Conservation (phyloP, 2,888 invertebrate species). For the Halictus ligatus region DNA sequence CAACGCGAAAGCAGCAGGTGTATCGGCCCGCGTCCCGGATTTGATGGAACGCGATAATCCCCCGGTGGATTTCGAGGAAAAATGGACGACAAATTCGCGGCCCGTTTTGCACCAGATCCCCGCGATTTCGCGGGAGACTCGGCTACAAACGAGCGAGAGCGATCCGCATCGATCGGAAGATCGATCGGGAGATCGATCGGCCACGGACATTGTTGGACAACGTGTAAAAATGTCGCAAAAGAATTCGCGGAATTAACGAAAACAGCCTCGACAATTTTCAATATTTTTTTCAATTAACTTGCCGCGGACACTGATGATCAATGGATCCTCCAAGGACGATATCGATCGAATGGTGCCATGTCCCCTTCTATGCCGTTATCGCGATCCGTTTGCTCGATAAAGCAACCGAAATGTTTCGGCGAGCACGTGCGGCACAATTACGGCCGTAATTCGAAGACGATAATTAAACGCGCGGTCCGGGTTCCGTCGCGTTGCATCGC, state of each 20-base stretch:
- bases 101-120: neutral
- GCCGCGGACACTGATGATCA: neutral
- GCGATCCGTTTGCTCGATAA: neutral
- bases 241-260: neutral
- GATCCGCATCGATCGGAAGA: neutral
- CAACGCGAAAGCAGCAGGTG: slow-evolving; percentile 38
- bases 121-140: too few relatives aligned
- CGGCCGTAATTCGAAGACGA: neutral
- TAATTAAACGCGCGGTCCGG: neutral
- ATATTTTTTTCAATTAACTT: neutral
- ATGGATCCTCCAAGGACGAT: neutral
- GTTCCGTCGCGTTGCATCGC: neutral
- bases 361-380: neutral
- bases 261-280: neutral
- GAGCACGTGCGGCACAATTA: neutral
- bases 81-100: slow-evolving; percentile 19
- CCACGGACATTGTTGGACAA: neutral
- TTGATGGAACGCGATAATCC: slow-evolving; percentile 33
- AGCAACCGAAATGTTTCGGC: neutral
- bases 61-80: slow-evolving; percentile 18
- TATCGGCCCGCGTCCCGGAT: slow-evolving; percentile 11
- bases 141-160: too few relatives aligned
- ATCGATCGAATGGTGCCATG: neutral
- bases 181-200: neutral
- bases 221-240: neutral